Evolutionary conservation across 2,113 vertebrate genomes (phyloP).

Genomic region (Phoenicopterus ruber): DNA sequence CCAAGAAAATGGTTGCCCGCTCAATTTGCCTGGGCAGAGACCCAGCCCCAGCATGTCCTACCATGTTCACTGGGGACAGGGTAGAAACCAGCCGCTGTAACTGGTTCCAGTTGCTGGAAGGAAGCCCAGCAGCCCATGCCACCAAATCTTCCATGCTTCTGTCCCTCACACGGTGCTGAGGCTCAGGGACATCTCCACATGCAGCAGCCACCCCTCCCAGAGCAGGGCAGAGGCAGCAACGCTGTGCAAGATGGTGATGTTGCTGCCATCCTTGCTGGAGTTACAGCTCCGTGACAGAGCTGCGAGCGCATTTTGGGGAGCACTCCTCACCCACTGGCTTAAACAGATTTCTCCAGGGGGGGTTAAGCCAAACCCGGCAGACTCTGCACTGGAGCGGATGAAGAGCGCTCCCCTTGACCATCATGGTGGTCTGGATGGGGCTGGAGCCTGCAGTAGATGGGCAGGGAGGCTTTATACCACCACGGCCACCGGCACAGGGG

Average conservation of each 20-base stretch:
- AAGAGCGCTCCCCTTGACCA: neutral
- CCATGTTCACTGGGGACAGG: neutral
- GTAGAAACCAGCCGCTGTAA: neutral
- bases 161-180: neutral
- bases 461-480: neutral
- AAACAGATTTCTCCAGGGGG: neutral
- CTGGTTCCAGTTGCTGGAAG: neutral
- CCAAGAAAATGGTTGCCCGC: neutral
- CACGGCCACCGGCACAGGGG: accelerated
- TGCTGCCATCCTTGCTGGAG: neutral
- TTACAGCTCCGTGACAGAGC: neutral
- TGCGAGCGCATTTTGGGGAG: accelerated
- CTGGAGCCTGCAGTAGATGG: neutral
- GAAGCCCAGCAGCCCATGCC: neutral
- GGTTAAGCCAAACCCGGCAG: neutral
- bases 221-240: neutral
- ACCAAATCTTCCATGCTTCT: neutral
- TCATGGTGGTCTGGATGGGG: neutral
- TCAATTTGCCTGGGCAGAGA: neutral
- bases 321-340: neutral
- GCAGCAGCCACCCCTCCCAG: neutral
- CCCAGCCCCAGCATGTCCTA: neutral
- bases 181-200: neutral
- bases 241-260: accelerated
- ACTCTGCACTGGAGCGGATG: neutral